Evolutionary conservation across 1,140 invertebrate species (phyloP), one percentile per base, ranked within the genome.

Genomic region (Drosophila guanche): DNA sequence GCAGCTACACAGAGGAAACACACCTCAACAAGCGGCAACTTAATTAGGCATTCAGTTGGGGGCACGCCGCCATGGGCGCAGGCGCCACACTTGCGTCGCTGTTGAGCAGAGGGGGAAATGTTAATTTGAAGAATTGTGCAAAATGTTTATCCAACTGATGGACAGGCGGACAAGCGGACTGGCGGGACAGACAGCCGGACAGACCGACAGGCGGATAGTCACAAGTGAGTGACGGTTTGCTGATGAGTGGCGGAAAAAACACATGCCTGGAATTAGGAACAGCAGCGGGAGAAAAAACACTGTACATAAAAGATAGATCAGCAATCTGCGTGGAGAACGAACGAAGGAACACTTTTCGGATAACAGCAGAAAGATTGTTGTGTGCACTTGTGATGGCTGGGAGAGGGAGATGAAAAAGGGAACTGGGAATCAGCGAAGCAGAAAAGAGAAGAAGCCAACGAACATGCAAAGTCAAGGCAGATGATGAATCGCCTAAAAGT

Each of bases 11-110:
- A 37, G 33, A 37, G 33, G 33, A 37, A 61, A 43, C 63, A 29
- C 33, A 29, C 37, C n/a, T 8, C 59, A 40, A 37, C 56, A 51
- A 56, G 54, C 37, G 37, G 77, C 67, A 76, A 73, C 75, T 70
- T 83, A 83, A 84, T 83, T 84, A 79, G 65, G 75, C 79, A 83
- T 78, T 69, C 79, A 79, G 65, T 70, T 25, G 42, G 48, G 33
- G 48, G 57, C 50, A 20, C 29, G 63, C 37, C 41, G 29, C 54
- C 6, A 37, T 37, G 33, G 33, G 68, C 78, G 73, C 79, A 77
- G 79, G 79, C 79, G 79, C 79, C 79, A 83, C 78, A 81, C 67
- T 72, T 62, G 72, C 8, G 46, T 12, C 3, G 3, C 10, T 12
- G 8, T 2, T 8, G 27, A 29, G 5, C 2, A 43, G 45, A 25